Conservation (phyloP, 2,113 vertebrate genomes). For the Ictalurus furcatus region DNA sequence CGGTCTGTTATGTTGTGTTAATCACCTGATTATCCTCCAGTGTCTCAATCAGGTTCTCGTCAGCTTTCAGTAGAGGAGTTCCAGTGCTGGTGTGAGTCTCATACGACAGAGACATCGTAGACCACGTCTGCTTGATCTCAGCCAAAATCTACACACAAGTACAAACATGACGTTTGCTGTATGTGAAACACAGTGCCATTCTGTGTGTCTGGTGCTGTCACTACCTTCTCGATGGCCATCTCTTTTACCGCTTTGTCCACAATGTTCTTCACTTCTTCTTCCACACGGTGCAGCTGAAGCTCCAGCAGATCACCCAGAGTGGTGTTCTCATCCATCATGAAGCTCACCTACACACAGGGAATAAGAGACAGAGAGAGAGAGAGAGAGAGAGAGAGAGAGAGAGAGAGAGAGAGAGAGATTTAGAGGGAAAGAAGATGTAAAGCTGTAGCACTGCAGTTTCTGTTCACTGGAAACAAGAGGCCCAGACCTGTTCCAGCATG, state of each 20-base stretch:
- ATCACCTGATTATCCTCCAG: constrained; percentile 75
- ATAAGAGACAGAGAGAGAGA: neutral
- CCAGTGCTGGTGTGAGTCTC: constrained; percentile 64
- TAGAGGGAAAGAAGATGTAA: too few species aligned
- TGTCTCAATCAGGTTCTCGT: constrained; percentile 80
- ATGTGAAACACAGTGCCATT: neutral
- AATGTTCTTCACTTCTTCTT: constrained; percentile 79
- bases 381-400: neutral
- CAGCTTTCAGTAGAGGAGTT: constrained; percentile 72
- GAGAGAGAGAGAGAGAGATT: too few species aligned
- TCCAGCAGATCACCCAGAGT: constrained; percentile 79
- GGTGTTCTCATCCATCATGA: constrained; percentile 75
- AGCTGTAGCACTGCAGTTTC: too few species aligned
- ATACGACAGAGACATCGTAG: constrained; percentile 69
- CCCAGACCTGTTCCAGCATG: too few species aligned
- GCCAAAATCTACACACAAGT: constrained; percentile 65
- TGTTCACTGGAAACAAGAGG: too few species aligned
- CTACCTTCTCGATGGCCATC: constrained; percentile 75
- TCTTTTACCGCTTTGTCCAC: constrained; percentile 79
- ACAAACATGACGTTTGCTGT: neutral
- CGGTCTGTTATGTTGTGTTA: neutral
- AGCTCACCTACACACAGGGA: constrained; percentile 71
- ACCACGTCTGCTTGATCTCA: constrained; percentile 74
- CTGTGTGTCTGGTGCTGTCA: neutral
- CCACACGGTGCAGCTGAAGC: constrained; percentile 76